Conservation (phyloP, 2,797 vertebrate species). For the Ara ararauna region DNA sequence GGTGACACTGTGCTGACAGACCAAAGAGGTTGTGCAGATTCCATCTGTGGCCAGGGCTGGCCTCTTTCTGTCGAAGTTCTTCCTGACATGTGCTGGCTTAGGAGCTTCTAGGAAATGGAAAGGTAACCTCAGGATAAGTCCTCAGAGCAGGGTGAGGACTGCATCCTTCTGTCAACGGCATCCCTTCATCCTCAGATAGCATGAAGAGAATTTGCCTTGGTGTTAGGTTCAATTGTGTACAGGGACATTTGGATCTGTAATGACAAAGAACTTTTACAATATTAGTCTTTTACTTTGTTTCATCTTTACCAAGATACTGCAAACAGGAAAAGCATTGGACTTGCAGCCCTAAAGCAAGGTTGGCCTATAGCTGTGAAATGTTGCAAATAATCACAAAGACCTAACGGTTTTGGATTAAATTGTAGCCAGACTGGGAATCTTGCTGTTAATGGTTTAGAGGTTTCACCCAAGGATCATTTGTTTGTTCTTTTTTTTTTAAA, state of each 20-base stretch:
- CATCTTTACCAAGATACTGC: neutral
- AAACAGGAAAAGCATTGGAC: neutral
- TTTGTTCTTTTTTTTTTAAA: neutral
- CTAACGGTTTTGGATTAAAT: neutral
- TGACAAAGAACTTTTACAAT: neutral
- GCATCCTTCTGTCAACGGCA: neutral
- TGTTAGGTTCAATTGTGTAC: neutral
- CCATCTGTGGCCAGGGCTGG: neutral
- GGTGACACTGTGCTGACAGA: neutral
- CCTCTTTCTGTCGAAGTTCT: neutral
- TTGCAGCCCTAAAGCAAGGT: neutral
- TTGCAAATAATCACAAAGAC: neutral
- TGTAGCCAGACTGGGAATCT: neutral
- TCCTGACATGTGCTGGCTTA: neutral
- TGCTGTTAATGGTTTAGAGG: neutral
- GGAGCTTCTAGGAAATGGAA: neutral
- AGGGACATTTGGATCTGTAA: neutral
- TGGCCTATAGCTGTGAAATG: neutral
- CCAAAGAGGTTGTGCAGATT: neutral
- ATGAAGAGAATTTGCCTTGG: neutral
- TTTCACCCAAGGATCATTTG: neutral
- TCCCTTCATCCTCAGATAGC: neutral
- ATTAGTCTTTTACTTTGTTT: neutral
- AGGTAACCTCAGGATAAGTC: neutral
- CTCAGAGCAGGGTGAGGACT: neutral